These are phyloP conservation scores for Tridacna gigas DNA, from an alignment of 2,888 invertebrate species.

Conservation along the genomic window DNA sequence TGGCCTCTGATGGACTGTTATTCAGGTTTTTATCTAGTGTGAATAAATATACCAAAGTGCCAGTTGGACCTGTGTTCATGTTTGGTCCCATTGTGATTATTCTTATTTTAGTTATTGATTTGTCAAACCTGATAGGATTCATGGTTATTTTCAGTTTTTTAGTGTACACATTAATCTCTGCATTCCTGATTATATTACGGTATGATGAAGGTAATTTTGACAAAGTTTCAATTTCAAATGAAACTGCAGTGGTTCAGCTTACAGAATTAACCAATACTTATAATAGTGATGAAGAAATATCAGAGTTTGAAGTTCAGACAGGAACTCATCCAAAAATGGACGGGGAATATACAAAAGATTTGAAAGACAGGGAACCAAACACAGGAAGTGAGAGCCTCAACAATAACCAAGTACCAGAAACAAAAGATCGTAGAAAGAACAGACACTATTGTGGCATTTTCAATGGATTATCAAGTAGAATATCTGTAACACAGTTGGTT, in stretches of 20 bases:
- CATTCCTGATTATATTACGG: conserved; percentile 93
- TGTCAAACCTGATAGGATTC: conserved; percentile 95
- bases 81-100: conserved; percentile 83
- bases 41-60: conserved; percentile 90
- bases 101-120: conserved; percentile 93
- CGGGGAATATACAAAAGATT: neutral
- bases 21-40: conserved; percentile 90
- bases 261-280: neutral
- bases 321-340: neutral
- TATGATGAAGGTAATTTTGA: conserved; percentile 86
- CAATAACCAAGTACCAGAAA: no score
- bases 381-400: neutral
- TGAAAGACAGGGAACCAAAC: neutral
- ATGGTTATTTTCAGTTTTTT: conserved; percentile 90
- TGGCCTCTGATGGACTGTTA: conserved; percentile 94
- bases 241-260: neutral
- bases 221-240: neutral
- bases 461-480: neutral
- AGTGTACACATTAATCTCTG: conserved; percentile 93
- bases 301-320: neutral
- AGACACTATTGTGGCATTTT: neutral
- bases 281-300: neutral
- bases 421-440: neutral
- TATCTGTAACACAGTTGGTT: conserved; percentile 40
- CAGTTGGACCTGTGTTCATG: conserved; percentile 76